Percentiles rank a stretch among this genome's conserved stretches.
Evolutionary conservation across 2,888 invertebrate species (phyloP).

Genomic region (Cenopis cana): DNA sequence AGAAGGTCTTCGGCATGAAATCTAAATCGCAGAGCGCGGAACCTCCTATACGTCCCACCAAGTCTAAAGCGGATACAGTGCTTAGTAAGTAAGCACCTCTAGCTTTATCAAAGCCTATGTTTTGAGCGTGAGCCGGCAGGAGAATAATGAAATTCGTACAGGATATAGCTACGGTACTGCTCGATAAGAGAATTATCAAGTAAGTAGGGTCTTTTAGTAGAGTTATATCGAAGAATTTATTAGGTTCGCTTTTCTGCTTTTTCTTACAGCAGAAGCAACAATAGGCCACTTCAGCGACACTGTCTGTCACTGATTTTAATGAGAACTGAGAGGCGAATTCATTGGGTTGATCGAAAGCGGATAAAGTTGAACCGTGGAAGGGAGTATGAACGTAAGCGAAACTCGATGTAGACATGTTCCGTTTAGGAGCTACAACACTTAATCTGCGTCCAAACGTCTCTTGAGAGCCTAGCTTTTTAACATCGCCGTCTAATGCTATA

Average conservation of each 20-base stretch:
- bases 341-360: conserved; percentile 89
- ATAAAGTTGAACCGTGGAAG: conserved; percentile 93
- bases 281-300: conserved; percentile 79
- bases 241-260: conserved; percentile 67
- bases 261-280: conserved; percentile 77
- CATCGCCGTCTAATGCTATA: conserved; percentile 85
- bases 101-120: conserved; percentile 89
- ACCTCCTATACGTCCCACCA: conserved; percentile 93
- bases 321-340: conserved; percentile 92
- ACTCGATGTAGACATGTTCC: conserved; percentile 91
- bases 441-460: conserved; percentile 69
- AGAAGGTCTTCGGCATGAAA: conserved; percentile 91
- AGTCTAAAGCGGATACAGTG: conserved; percentile 91
- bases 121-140: conserved; percentile 90
- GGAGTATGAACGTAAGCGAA: conserved; percentile 94
- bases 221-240: conserved; percentile 90
- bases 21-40: conserved; percentile 92
- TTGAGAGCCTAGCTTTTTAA: conserved; percentile 73
- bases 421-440: conserved; percentile 79
- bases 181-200: conserved; percentile 91
- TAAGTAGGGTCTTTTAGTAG: conserved; percentile 91
- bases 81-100: conserved; percentile 90
- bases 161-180: conserved; percentile 94
- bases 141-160: conserved; percentile 95
- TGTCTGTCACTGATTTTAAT: conserved; percentile 87